Base-by-base conservation (phyloP, 2,113 vertebrate genomes). In the Ailurus styani region DNA sequence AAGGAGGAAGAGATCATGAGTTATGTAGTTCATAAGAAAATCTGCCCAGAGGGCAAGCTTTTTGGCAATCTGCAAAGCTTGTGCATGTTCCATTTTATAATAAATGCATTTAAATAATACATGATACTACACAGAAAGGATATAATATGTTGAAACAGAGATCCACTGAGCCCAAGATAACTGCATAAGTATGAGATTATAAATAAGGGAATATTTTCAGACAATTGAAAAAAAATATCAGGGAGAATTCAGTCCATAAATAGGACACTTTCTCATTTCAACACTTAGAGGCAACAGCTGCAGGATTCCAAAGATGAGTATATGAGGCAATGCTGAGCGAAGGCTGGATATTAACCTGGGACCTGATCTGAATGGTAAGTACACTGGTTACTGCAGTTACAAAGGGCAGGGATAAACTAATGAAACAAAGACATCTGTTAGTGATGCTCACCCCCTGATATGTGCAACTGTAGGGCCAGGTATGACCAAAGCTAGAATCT, bases 21-120 rank as follows among this genome's bases (percentile, higher is more conserved):
- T 87, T 96, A 98, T 85, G 94, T 27, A 84, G 89, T 95, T 98
- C 83, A 88, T 96, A 98, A n/a, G 93, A 92, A 98, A 95, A 96
- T 70, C 91, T 97, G 90, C 90, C 97, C 89, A 70, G 68, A 55
- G 96, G 95, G 96, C 75, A 97, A 4, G 29, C 83, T 70, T 87
- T 29, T 90, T 77, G 60, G 81, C 70, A 93, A 96, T 87, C 79
- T 72, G 23, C 27, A 93, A 90, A 37, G 91, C 52, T 78, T 93
- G 83, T 94, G 72, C 83, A 73, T 31, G 88, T 92, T 34, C 54
- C 42, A 82, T 40, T 95, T 92, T 75, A 75, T 62, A 97, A 96
- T 18, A 98, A 87, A 96, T 68, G 34, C 31, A 86, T 91, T 97
- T 97, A 97, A 97, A 98, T 97, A 97, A 97, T 60, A 89, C 57